phyloP scores from a whole-genome alignment of 2,888 invertebrate species.

The Noctuana brunneofusca region DNA sequence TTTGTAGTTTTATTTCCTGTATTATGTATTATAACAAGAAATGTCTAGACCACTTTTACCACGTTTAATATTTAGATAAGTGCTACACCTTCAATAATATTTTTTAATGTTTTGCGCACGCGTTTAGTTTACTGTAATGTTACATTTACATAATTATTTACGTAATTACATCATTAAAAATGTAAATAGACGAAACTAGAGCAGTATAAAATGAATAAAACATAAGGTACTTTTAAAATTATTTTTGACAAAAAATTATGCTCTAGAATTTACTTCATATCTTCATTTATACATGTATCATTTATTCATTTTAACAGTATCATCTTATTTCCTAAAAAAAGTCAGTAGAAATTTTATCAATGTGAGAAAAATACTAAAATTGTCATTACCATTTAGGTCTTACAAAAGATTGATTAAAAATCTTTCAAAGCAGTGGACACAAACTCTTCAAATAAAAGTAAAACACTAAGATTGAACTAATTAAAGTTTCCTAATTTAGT shows the following conservation, averaged over 20 bases:
- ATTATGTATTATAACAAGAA: slow-evolving; percentile 15
- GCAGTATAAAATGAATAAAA: slow-evolving; percentile 11
- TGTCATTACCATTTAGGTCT: too few relatives aligned
- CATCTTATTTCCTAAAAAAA: too few relatives aligned
- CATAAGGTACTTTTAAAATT: slow-evolving; percentile 8
- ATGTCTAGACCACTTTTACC: slow-evolving; percentile 19
- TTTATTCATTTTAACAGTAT: too few relatives aligned
- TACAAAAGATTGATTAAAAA: background rate
- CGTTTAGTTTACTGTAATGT: slow-evolving; percentile 22
- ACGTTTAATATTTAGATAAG: background rate
- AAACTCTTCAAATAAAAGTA: background rate
- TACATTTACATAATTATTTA: slow-evolving; percentile 24
- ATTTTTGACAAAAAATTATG: background rate
- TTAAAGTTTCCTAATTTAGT: background rate
- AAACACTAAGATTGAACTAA: background rate
- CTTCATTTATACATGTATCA: background rate
- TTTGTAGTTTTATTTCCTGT: slow-evolving; percentile 8
- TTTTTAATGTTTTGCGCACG: slow-evolving; percentile 24
- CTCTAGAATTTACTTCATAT: background rate
- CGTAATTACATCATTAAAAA: slow-evolving; percentile 18
- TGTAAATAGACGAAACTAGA: slow-evolving; percentile 3
- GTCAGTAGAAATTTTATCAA: too few relatives aligned
- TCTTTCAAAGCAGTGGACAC: background rate
- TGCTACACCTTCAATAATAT: slow-evolving; percentile 22
- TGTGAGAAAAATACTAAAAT: too few relatives aligned